These are phyloP conservation scores for Ptilodon capucinus DNA, from an alignment of 2,888 invertebrate species.

Conservation along the genomic window DNA sequence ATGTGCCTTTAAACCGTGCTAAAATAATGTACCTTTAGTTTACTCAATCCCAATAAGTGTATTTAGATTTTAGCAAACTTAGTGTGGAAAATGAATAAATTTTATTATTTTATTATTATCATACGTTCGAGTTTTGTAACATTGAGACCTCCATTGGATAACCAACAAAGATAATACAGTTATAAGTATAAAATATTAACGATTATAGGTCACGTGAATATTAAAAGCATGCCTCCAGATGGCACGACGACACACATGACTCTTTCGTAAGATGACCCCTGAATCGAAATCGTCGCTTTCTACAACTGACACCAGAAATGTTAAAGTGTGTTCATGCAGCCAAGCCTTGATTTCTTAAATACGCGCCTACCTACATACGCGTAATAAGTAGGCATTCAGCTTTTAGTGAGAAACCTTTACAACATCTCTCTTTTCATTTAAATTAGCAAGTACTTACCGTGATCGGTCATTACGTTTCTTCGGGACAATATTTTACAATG, in stretches of 20 bases:
- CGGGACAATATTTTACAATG: too few species aligned
- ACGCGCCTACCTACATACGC: constrained; percentile 6
- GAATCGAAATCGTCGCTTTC: constrained; percentile 62
- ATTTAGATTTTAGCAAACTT: too few species aligned
- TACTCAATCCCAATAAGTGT: too few species aligned
- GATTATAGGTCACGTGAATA: constrained; percentile 34
- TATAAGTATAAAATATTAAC: constrained; percentile 13
- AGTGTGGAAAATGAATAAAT: too few species aligned
- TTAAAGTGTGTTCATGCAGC: constrained; percentile 43
- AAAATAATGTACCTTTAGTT: too few species aligned
- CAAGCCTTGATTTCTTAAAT: constrained; percentile 32
- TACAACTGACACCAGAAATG: constrained; percentile 60
- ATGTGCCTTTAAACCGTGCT: too few species aligned
- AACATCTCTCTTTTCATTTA: background rate
- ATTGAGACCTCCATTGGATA: background rate
- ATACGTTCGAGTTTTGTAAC: background rate
- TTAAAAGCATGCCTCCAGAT: constrained; percentile 42
- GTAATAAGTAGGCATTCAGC: constrained; percentile 7
- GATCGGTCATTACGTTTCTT: too few species aligned
- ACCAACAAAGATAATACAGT: background rate
- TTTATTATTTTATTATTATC: too few species aligned
- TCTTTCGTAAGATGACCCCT: constrained; percentile 73
- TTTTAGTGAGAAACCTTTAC: background rate
- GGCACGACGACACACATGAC: constrained; percentile 42
- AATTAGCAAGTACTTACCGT: background rate